Conservation (phyloP, 2,888 invertebrate genomes). For the Eutolmus rufibarbis region DNA sequence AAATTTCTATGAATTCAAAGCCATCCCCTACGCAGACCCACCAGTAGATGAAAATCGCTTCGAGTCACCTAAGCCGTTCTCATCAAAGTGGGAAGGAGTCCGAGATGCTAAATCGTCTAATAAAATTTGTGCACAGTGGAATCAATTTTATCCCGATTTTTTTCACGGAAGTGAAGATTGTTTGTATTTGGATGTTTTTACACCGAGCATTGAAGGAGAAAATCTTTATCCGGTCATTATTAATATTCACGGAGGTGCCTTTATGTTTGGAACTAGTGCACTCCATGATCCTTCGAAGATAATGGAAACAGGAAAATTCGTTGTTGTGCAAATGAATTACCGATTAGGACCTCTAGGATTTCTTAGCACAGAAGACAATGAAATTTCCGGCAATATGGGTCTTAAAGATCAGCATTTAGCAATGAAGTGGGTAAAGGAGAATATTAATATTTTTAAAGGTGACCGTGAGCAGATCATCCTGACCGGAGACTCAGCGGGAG, state of each 20-base stretch:
- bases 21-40: slow-evolving; percentile 73
- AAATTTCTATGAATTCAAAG: slow-evolving; percentile 68
- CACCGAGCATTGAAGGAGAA: slow-evolving; percentile 62
- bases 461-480: slow-evolving; percentile 74
- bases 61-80: slow-evolving; percentile 58
- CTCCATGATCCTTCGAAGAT: slow-evolving; percentile 69
- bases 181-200: slow-evolving; percentile 70
- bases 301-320: slow-evolving; percentile 62
- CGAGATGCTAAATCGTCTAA: slow-evolving; percentile 66
- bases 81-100: slow-evolving; percentile 51
- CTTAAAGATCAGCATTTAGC: slow-evolving; percentile 77
- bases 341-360: slow-evolving; percentile 77
- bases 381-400: slow-evolving; percentile 75
- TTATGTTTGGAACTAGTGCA: slow-evolving; percentile 70
- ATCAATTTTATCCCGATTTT: slow-evolving; percentile 58
- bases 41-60: slow-evolving; percentile 71
- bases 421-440: slow-evolving; percentile 73
- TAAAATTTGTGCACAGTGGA: slow-evolving; percentile 71
- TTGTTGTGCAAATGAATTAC: slow-evolving; percentile 75
- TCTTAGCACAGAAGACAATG: slow-evolving; percentile 74
- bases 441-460: slow-evolving; percentile 76
- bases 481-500: slow-evolving; percentile 77
- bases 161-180: slow-evolving; percentile 72
- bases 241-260: slow-evolving; percentile 74
- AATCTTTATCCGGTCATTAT: slow-evolving; percentile 69